A percentile compares a stretch with the other conserved stretches of the same genome.
phyloP scores from a whole-genome alignment of 92 coral and sea anemone species.

The Umimayanthus chanpuru region DNA sequence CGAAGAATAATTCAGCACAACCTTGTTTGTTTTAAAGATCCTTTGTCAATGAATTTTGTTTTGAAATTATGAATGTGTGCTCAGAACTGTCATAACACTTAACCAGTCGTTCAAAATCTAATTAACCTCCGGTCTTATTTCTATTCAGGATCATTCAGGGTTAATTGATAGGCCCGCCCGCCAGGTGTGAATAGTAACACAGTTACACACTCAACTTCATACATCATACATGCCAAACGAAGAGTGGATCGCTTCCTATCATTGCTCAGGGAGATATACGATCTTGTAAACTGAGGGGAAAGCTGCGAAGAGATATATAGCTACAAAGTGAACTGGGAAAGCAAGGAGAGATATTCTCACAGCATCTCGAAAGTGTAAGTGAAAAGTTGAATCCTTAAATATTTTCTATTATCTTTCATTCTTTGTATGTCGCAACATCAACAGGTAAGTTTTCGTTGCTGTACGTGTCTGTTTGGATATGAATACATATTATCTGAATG shows the following conservation, averaged over 20 bases:
- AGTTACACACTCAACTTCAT: not conserved
- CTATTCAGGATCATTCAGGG: slow-evolving; percentile 13
- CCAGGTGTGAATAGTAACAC: slow-evolving; percentile 3
- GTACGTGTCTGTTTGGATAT: not conserved
- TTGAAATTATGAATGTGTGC: not conserved
- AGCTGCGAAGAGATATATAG: not conserved
- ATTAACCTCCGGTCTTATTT: slow-evolving; percentile 3
- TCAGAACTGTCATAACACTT: slow-evolving; percentile 21
- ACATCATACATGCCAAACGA: not conserved
- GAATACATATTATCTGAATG: not conserved
- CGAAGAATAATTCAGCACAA: not conserved
- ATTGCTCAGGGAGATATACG: not conserved
- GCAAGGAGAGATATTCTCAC: too few relatives aligned
- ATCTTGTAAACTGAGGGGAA: too few relatives aligned
- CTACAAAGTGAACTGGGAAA: not conserved
- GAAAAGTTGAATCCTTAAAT: not conserved
- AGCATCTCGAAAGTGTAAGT: not conserved
- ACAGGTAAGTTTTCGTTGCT: not conserved
- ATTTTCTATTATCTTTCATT: too few relatives aligned
- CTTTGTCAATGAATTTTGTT: not conserved
- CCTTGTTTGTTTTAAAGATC: not conserved
- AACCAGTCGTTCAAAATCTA: slow-evolving; percentile 19
- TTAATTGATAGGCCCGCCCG: slow-evolving; percentile 18
- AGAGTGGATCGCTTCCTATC: not conserved
- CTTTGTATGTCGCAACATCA: not conserved